Conservation (phyloP, 2,888 invertebrate species). For the Bembecia ichneumoniformis region DNA sequence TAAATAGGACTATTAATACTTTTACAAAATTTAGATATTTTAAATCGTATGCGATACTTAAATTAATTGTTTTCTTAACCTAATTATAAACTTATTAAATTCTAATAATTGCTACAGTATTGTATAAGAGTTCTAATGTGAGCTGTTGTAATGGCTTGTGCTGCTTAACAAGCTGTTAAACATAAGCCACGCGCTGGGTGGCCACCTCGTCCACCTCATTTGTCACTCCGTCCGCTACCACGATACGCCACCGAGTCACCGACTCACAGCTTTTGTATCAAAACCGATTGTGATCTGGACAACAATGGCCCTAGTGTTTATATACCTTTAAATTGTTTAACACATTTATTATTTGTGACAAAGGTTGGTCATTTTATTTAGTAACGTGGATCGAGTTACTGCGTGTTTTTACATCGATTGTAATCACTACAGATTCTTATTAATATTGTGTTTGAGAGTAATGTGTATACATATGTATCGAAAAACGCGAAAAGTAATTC, state of each 20-base stretch:
- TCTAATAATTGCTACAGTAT: too few relatives aligned
- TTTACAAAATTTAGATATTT: too few relatives aligned
- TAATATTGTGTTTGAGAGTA: too few relatives aligned
- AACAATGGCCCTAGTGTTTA: conserved; percentile 57
- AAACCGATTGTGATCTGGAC: conserved; percentile 20
- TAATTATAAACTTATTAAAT: too few relatives aligned
- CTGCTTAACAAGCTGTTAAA: too few relatives aligned
- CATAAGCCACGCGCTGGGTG: neutral
- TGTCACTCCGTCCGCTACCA: neutral
- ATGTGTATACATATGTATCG: too few relatives aligned
- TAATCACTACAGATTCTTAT: neutral
- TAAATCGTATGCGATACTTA: too few relatives aligned
- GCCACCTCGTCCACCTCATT: neutral
- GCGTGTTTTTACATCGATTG: neutral
- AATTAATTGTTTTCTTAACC: too few relatives aligned
- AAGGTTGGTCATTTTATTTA: conserved; percentile 13
- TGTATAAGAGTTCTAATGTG: too few relatives aligned
- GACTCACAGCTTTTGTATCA: neutral
- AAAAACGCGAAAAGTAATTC: too few relatives aligned
- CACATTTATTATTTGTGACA: conserved; percentile 48
- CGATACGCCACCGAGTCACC: neutral
- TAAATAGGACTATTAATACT: too few relatives aligned
- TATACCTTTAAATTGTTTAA: conserved; percentile 50
- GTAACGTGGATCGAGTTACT: neutral
- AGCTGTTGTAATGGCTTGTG: too few relatives aligned